Percentiles rank a stretch among this genome's conserved stretches.
phyloP scores from a whole-genome alignment of 2,113 vertebrate species.

The Brienomyrus brachyistius region DNA sequence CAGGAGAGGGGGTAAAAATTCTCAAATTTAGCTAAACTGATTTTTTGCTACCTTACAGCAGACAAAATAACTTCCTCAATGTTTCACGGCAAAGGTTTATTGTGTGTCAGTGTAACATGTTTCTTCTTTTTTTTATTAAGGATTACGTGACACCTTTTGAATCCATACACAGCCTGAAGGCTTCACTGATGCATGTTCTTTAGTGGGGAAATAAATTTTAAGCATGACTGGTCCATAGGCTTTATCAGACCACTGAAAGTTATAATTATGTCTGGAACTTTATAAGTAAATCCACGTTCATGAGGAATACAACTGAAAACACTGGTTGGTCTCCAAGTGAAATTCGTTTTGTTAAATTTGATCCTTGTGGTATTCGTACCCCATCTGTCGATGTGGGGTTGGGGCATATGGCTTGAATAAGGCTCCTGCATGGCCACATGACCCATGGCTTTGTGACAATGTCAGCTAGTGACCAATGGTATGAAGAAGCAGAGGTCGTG shows the following conservation, averaged over 20 bases:
- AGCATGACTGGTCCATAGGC: background rate
- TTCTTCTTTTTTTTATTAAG: background rate
- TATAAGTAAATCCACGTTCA: background rate
- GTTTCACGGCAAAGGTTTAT: background rate
- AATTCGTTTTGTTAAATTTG: background rate
- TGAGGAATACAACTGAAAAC: background rate
- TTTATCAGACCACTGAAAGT: background rate
- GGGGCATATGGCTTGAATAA: background rate
- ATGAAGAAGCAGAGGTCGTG: background rate
- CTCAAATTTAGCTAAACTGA: background rate
- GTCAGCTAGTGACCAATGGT: background rate
- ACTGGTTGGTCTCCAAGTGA: background rate
- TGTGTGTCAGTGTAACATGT: background rate
- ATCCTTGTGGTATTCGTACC: background rate
- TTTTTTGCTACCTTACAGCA: background rate
- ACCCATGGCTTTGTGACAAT: background rate
- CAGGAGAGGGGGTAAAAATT: no score
- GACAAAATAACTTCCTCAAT: background rate
- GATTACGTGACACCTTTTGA: background rate
- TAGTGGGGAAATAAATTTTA: background rate
- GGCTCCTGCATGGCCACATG: background rate
- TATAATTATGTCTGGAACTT: background rate
- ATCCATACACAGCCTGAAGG: background rate
- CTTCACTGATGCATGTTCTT: background rate
- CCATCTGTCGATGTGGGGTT: background rate